Conservation (phyloP, 2,113 vertebrate species). For the Cepphus grylle region DNA sequence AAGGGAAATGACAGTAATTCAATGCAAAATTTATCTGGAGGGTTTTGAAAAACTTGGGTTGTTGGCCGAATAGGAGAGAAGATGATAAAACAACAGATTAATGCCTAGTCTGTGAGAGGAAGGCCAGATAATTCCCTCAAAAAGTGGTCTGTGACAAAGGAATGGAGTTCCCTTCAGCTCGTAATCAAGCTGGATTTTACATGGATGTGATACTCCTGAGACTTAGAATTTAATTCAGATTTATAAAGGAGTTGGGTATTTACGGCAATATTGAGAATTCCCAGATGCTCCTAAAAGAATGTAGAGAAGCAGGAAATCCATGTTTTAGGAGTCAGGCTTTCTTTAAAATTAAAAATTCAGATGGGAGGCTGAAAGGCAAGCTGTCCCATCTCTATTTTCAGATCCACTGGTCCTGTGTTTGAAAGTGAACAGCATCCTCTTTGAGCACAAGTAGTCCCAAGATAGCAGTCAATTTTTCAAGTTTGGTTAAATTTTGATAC, state of each 20-base stretch:
- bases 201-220: neutral
- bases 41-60: neutral
- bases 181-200: neutral
- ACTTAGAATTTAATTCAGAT: neutral
- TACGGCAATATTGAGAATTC: neutral
- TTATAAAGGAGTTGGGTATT: neutral
- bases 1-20: neutral
- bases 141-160: neutral
- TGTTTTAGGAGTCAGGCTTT: neutral
- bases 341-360: neutral
- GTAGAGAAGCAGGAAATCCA: neutral
- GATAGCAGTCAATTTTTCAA: neutral
- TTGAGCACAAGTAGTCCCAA: neutral
- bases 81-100: neutral
- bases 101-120: neutral
- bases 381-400: neutral
- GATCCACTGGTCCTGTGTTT: neutral
- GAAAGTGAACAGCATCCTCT: neutral
- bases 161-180: neutral
- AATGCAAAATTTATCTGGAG: neutral
- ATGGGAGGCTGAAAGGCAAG: neutral
- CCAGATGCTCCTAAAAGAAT: neutral
- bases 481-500: neutral
- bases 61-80: neutral
- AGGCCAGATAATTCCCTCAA: neutral